Percentiles rank a stretch among this genome's conserved stretches.
Evolutionary conservation across 2,113 vertebrate genomes (phyloP).

Genomic region (Cyanoliseus patagonus): DNA sequence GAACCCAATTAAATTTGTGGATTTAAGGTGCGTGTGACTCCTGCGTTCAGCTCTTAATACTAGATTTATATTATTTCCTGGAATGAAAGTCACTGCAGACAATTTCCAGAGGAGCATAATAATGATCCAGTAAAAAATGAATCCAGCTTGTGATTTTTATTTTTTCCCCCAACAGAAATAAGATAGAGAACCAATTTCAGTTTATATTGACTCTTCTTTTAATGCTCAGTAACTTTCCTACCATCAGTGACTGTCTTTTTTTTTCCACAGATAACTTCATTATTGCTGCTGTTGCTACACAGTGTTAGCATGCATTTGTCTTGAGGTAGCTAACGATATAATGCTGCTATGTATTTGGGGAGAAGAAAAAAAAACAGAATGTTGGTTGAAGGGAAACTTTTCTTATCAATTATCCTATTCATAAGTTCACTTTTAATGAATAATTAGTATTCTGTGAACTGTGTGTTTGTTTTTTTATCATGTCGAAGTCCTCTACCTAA

Average conservation of each 20-base stretch:
- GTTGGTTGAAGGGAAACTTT: neutral
- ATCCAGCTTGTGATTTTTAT: conserved; percentile 21
- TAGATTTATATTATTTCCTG: conserved; percentile 65
- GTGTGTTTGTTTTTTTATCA: neutral
- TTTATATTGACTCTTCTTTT: conserved; percentile 52
- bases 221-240: conserved; percentile 25
- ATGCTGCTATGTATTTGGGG: neutral
- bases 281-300: neutral
- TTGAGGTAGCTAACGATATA: neutral
- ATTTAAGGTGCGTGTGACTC: conserved; percentile 37
- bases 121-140: conserved; percentile 62
- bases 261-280: neutral
- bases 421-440: neutral
- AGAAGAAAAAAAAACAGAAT: neutral
- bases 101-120: conserved; percentile 63
- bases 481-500: neutral
- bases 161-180: neutral
- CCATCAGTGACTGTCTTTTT: neutral
- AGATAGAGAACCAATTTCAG: conserved; percentile 53
- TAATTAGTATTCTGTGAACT: neutral
- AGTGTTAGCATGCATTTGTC: neutral
- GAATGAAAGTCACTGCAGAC: conserved; percentile 60
- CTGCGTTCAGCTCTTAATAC: conserved; percentile 53
- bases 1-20: conserved; percentile 65
- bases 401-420: neutral